Percentiles rank a stretch among this genome's conserved stretches.
phyloP scores from a whole-genome alignment of 2,113 vertebrate genomes.

The Melanerpes formicivorus region DNA sequence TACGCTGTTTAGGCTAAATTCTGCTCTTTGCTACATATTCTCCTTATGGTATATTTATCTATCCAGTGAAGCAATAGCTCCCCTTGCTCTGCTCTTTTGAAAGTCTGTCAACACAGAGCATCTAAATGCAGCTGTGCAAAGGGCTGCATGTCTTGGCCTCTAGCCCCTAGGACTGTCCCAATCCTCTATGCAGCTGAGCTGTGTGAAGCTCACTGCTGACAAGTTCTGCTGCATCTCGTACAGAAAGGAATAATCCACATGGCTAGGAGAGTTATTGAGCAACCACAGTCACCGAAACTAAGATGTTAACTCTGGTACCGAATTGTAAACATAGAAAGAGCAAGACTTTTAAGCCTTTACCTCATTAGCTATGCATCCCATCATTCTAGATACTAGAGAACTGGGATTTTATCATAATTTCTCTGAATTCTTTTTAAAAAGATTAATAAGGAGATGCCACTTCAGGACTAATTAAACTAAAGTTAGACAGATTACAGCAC shows the following conservation, averaged over 20 bases:
- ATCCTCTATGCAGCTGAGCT: not conserved
- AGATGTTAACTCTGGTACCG: not conserved
- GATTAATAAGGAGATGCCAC: not conserved
- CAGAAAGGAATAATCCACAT: not conserved
- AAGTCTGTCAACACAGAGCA: slow-evolving; percentile 60
- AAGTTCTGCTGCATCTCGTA: not conserved
- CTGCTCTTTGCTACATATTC: slow-evolving; percentile 20
- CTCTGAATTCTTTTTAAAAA: not conserved
- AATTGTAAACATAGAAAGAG: not conserved
- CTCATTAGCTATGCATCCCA: not conserved
- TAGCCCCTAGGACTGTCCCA: slow-evolving; percentile 13
- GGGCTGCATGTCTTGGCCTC: slow-evolving; percentile 15
- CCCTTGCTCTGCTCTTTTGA: slow-evolving; percentile 34
- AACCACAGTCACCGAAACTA: not conserved
- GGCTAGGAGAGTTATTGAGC: not conserved
- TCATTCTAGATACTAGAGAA: not conserved
- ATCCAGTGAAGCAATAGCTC: slow-evolving; percentile 9
- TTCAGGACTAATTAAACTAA: not conserved
- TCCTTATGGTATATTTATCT: slow-evolving; percentile 29
- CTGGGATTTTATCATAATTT: not conserved
- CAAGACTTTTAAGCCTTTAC: not conserved
- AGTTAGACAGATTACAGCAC: not conserved
- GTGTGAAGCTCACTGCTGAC: not conserved
- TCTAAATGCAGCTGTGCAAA: slow-evolving; percentile 60
- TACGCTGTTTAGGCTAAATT: not conserved